Evolutionary conservation across 53 echinoderm and acorn worm genomes (phyloP), one percentile per base, ranked within the genome.

Genomic region (Mesocentrotus franciscanus): DNA sequence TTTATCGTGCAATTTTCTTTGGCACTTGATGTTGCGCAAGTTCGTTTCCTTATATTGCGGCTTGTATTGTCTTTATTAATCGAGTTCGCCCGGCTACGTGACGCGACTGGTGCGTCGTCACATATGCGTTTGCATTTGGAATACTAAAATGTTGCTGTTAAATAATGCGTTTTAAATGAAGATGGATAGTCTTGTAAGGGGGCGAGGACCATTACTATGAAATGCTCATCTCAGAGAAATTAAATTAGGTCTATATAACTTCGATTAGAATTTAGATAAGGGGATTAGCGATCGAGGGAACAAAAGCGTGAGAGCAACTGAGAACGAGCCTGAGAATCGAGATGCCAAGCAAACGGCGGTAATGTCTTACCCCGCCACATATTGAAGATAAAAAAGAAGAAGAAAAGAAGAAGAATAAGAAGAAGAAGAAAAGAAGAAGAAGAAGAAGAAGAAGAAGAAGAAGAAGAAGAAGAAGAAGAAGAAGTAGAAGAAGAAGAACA

Each of bases 1-100:
- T 92, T 68, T 70, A 17, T 24, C 92, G 18, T 15, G 34, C 70
- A 14, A 62, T 90, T 27, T 59, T 60, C 90, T 10, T 18, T 5
- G 60, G 90, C 61, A 61, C 60, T 90, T 29, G 58, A 59, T 90
- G 61, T 90, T 59, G 61, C 18, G 60, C 26, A 61, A 90, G 39
- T 90, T 90, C 71, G 71, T 17, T 24, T 71, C 8, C 11, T 26
- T 60, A 61, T 90, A 85, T 90, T 30, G 29, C 58, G 27, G 16
- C 68, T 30, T 70, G 18, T 64, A 92, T 92, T 92, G 71, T 42
- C 36, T 70, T 71, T 66, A 92, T 92, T 64, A 68, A 92, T 92
- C 61, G 66, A 71, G 34, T 92, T 71, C 29, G 14, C 42, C 70
- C 30, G 9, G 26, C 17, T 60, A 68, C 92, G 61, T 70, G 92